Evolutionary conservation across 2,888 invertebrate species (phyloP).

Genomic region (Apomyelois bistriatella): DNA sequence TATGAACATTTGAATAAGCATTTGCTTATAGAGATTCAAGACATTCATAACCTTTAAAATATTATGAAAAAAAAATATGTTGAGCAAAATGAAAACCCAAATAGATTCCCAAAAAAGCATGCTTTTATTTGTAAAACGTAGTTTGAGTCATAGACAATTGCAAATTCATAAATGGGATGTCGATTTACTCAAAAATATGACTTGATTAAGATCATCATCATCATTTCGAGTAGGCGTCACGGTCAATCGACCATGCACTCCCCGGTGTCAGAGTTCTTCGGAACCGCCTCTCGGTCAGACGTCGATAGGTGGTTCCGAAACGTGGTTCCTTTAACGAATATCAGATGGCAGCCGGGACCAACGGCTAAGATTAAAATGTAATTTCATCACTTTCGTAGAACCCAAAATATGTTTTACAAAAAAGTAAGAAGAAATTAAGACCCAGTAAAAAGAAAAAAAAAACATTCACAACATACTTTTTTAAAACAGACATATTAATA

Average conservation of each 20-base stretch:
- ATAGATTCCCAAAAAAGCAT: not conserved
- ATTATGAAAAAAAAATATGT: slow-evolving; percentile 21
- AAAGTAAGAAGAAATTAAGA: slow-evolving; percentile 49
- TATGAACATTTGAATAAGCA: not conserved
- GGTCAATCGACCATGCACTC: too few species aligned
- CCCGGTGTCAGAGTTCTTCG: too few species aligned
- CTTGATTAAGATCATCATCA: too few species aligned
- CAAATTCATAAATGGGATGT: not conserved
- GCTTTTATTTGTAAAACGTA: not conserved
- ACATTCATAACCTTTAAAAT: not conserved
- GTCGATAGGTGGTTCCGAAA: too few species aligned
- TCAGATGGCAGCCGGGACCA: too few species aligned
- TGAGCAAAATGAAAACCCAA: slow-evolving; percentile 20
- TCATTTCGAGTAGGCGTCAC: too few species aligned
- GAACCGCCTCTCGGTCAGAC: too few species aligned
- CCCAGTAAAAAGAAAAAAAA: slow-evolving; percentile 37
- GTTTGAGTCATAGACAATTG: not conserved
- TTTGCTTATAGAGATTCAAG: not conserved
- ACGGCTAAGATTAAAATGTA: too few species aligned
- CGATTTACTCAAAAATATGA: too few species aligned
- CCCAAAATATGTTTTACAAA: not conserved
- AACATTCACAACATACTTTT: slow-evolving; percentile 60
- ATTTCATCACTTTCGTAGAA: too few species aligned
- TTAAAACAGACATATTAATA: slow-evolving; percentile 51
- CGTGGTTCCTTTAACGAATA: too few species aligned